Percentiles rank a stretch among this genome's conserved stretches.
phyloP scores from a whole-genome alignment of 2,113 vertebrate genomes.

The Seriola aureovittata region DNA sequence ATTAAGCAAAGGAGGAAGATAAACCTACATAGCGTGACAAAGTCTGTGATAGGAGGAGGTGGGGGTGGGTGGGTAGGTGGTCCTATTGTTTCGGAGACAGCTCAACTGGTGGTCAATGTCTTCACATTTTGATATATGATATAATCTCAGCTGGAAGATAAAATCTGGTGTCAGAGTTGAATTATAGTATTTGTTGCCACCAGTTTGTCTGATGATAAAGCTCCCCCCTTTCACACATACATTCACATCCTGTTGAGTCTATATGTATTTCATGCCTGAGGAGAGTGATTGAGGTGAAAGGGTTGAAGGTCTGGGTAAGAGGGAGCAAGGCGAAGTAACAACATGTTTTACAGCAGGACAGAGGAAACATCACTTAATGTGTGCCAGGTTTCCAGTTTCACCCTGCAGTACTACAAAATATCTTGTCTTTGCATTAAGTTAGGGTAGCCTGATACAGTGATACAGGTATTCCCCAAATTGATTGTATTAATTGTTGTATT shows the following conservation, averaged over 20 bases:
- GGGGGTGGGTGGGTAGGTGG: no score
- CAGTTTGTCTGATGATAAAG: no score
- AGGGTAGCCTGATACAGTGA: not conserved
- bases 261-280: not conserved
- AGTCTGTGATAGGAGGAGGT: no score
- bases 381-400: not conserved
- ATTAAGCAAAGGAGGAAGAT: no score
- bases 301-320: conserved; percentile 7
- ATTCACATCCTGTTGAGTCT: not conserved
- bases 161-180: no score
- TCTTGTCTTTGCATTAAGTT: not conserved
- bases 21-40: no score
- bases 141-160: no score
- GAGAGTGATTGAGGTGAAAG: not conserved
- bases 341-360: not conserved
- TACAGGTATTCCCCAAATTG: not conserved
- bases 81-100: no score
- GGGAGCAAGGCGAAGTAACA: not conserved
- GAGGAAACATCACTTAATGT: not conserved
- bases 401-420: not conserved
- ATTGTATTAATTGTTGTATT: not conserved
- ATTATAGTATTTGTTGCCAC: no score
- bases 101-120: no score
- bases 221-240: not conserved
- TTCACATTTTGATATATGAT: no score